Conservation (phyloP, 2,113 vertebrate species). For the Syrmaticus mikado region DNA sequence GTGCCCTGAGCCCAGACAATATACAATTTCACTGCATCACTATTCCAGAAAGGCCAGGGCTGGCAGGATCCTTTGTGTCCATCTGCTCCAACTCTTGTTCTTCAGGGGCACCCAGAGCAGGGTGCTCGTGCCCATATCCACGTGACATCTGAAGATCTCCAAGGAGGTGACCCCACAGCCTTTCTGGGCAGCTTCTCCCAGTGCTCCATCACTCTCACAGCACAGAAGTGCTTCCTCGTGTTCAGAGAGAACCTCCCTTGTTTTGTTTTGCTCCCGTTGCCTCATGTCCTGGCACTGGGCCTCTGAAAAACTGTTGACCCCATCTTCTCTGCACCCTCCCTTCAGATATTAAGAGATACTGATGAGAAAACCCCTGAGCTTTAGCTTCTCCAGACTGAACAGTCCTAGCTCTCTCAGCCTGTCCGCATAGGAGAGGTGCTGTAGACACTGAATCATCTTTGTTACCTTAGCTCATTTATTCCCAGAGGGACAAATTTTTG, state of each 20-base stretch:
- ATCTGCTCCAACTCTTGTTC: neutral
- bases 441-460: neutral
- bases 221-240: neutral
- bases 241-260: neutral
- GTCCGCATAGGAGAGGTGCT: neutral
- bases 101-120: neutral
- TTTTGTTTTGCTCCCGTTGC: neutral
- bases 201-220: neutral
- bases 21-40: neutral
- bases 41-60: neutral
- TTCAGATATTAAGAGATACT: neutral
- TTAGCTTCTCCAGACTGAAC: neutral
- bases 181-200: neutral
- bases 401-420: neutral
- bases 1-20: neutral
- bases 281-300: neutral
- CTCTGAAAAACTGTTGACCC: neutral
- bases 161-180: neutral
- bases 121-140: neutral
- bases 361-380: neutral
- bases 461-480: neutral
- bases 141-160: neutral
- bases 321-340: neutral
- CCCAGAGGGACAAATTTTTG: neutral
- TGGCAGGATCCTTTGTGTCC: neutral